Base-by-base conservation (phyloP, 2,888 invertebrate genomes). In the Caenorhabditis sp. region DNA sequence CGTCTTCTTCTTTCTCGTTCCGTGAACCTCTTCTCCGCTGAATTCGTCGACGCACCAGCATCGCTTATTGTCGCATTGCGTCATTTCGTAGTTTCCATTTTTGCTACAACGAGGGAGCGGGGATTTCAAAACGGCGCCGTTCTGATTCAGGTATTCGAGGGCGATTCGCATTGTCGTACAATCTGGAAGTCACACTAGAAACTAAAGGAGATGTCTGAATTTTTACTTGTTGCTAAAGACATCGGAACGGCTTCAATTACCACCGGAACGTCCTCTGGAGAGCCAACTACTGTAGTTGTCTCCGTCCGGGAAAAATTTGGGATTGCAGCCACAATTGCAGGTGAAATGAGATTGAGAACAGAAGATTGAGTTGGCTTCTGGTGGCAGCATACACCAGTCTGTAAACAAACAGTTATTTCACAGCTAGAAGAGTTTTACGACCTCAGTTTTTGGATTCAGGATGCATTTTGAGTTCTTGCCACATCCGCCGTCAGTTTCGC, bases 1-100 rank as follows among this genome's bases (percentile, higher is more conserved):
- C 37, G 65, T 59, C 46, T 73, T 68, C 37, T 43, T 59, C 43
- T 55, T 79, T 55, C 82, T 43, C 11, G 87, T 87, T 43, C 87
- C 87, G 52, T 68, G 73, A 24, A 83, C 46, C 70, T 87, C 87
- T 26, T 78, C 55, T 8, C 87, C 87, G 50, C 78, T 74, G n/a
- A 65, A 52, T 27, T 65, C 62, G 53, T 82, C 70, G 9, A 82
- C 83, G 62, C 83, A 83, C 83, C 83, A 83, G 52, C 83, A 83
- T 24, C 63, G 43, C 46, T 71, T 76, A 32, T 37, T 48, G 41
- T 77, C 73, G 43, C 81, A 75, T 70, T 74, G 74, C 46, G 76
- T 78, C 37, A 7, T 45, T 15, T 72, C 59, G 52, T 61, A 74
- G 24, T 74, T 72, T 46, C 79, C 79, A 17, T 66, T 70, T 26